phyloP scores from a whole-genome alignment of 2,888 invertebrate species.

The Cephus pygmeus region DNA sequence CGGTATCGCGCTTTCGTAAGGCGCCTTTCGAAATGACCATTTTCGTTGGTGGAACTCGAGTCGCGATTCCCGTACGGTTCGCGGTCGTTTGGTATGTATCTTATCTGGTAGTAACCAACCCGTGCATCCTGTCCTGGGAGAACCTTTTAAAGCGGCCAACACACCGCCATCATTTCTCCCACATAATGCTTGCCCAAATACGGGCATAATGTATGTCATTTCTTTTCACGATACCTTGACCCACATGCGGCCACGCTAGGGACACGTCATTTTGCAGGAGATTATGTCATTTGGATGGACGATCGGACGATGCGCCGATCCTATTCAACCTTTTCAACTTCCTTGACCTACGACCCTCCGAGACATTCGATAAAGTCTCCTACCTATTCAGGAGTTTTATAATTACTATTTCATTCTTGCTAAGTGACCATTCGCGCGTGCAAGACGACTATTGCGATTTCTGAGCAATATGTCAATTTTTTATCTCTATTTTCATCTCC shows the following conservation, averaged over 20 bases:
- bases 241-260: conserved; percentile 48
- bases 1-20: background rate
- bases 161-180: conserved; percentile 41
- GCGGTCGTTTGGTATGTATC: background rate
- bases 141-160: conserved; percentile 40
- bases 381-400: background rate
- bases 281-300: conserved; percentile 29
- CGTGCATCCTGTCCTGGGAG: background rate
- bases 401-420: background rate
- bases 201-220: conserved; percentile 62
- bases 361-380: background rate
- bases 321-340: conserved; percentile 13
- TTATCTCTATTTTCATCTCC: background rate
- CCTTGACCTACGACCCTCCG: background rate
- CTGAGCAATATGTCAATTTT: background rate
- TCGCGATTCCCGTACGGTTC: background rate
- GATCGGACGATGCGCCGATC: conserved; percentile 22
- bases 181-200: conserved; percentile 53
- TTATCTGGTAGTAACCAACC: background rate
- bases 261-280: conserved; percentile 45
- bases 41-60: background rate
- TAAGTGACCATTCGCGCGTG: background rate
- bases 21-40: conserved; percentile 1
- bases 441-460: background rate
- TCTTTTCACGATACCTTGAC: conserved; percentile 62